Conservation (phyloP, 2,113 vertebrate species). For the Pongo abelii region DNA sequence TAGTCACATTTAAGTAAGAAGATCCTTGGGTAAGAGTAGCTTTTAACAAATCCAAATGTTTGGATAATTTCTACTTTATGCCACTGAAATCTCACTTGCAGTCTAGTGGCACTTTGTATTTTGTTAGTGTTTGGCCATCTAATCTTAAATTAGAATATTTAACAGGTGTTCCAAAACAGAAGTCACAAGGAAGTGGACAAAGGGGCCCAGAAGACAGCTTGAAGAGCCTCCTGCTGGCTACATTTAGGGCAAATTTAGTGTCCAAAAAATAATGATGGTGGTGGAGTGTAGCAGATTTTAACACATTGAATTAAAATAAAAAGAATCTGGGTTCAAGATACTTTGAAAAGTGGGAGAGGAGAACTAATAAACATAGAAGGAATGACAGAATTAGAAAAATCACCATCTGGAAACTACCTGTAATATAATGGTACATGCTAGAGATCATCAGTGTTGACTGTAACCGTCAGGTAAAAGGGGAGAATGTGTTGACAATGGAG, state of each 20-base stretch:
- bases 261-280: neutral
- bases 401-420: neutral
- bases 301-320: neutral
- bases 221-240: neutral
- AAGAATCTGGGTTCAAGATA: neutral
- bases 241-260: neutral
- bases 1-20: conserved; percentile 39
- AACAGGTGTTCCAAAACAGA: neutral
- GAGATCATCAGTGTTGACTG: neutral
- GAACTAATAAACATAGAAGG: neutral
- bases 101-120: neutral
- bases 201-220: neutral
- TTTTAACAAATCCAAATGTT: conserved; percentile 29
- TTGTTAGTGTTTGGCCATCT: neutral
- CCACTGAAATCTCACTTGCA: neutral
- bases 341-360: neutral
- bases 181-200: neutral
- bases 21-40: neutral
- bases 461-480: neutral
- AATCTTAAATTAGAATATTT: neutral
- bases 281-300: neutral
- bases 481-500: neutral
- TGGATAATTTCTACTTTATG: neutral
- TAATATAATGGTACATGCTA: neutral
- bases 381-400: neutral